Conservation (phyloP, 2,888 invertebrate species). For the Epinotia demarniana region DNA sequence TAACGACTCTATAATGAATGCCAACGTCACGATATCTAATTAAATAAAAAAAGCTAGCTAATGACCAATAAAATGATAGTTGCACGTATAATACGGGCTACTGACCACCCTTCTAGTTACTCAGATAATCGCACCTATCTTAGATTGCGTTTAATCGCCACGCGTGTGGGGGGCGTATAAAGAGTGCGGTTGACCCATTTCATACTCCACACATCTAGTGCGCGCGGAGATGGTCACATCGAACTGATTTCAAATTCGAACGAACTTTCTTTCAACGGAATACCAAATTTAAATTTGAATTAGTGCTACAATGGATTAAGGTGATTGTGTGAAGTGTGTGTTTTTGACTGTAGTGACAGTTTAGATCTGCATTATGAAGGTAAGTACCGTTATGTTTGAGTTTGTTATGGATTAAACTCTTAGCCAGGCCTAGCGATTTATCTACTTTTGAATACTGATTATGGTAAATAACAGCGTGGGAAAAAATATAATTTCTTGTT, state of each 20-base stretch:
- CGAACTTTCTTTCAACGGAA: background rate
- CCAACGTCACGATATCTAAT: background rate
- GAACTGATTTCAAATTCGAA: slow-evolving; percentile 10
- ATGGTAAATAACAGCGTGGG: too few relatives aligned
- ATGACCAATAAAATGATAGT: slow-evolving; percentile 1
- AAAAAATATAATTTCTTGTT: too few relatives aligned
- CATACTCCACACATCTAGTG: slow-evolving; percentile 63
- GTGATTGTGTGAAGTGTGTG: slow-evolving; percentile 47
- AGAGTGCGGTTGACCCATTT: slow-evolving; percentile 75
- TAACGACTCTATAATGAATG: background rate
- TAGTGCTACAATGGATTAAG: slow-evolving; percentile 46
- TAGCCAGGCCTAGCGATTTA: too few relatives aligned
- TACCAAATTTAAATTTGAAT: slow-evolving; percentile 33
- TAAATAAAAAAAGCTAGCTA: slow-evolving; percentile 12
- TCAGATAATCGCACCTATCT: slow-evolving; percentile 32
- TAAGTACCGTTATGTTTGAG: slow-evolving; percentile 29
- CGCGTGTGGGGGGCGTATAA: slow-evolving; percentile 73
- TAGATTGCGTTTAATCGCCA: slow-evolving; percentile 21
- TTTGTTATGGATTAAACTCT: slow-evolving; percentile 3
- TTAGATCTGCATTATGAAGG: slow-evolving; percentile 43
- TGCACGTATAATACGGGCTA: slow-evolving; percentile 17
- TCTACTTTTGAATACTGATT: too few relatives aligned
- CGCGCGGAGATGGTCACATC: slow-evolving; percentile 49
- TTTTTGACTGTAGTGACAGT: slow-evolving; percentile 41
- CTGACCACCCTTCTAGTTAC: slow-evolving; percentile 38